These are phyloP conservation scores for Lordiphosa collinella DNA, from an alignment of 1,140 invertebrate genomes.

Conservation along the genomic window DNA sequence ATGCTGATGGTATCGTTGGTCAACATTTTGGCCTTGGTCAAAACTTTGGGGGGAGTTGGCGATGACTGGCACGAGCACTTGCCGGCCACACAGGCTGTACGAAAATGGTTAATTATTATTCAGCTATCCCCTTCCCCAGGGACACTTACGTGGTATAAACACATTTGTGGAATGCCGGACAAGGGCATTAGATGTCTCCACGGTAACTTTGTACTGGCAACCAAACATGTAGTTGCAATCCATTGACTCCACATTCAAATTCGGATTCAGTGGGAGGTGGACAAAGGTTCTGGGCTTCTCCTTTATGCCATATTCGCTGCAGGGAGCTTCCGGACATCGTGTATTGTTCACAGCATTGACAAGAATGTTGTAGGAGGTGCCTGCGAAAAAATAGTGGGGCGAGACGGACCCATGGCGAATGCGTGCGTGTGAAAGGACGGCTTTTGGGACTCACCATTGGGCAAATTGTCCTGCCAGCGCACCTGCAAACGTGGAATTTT, in stretches of 20 bases:
- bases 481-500: constrained; percentile 58
- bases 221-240: constrained; percentile 74
- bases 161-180: constrained; percentile 38
- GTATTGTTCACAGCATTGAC: constrained; percentile 64
- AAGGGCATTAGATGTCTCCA: constrained; percentile 63
- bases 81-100: constrained; percentile 53
- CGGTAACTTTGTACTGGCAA: constrained; percentile 62
- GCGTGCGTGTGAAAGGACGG: background rate
- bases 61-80: constrained; percentile 56
- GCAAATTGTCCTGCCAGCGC: constrained; percentile 64
- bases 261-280: constrained; percentile 55
- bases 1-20: constrained; percentile 62
- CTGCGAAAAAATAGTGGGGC: constrained; percentile 15
- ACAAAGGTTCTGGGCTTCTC: constrained; percentile 39
- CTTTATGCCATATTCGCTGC: constrained; percentile 64
- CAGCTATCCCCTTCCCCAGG: no score
- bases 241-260: constrained; percentile 47
- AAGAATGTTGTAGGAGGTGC: constrained; percentile 64
- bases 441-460: constrained; percentile 37
- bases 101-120: background rate
- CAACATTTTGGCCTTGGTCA: constrained; percentile 41
- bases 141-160: constrained; percentile 51
- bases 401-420: background rate
- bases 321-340: constrained; percentile 57
- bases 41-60: constrained; percentile 43